Evolutionary conservation across 2,113 vertebrate species (phyloP).

Genomic region (Megaceryle maxima): DNA sequence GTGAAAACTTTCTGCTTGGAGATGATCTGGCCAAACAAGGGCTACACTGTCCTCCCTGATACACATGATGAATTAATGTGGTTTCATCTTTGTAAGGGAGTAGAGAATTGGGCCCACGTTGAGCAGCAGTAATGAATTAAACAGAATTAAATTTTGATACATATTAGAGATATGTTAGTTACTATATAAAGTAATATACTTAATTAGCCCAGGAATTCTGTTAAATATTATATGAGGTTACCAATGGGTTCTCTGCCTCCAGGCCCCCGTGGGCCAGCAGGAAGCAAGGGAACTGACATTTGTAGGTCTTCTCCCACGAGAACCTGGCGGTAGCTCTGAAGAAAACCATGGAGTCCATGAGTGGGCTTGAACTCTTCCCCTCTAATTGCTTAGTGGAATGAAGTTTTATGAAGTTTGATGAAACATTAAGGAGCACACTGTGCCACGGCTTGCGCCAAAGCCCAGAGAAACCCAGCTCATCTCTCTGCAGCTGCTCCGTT

Average conservation of each 20-base stretch:
- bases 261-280: not conserved
- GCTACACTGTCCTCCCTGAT: not conserved
- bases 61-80: not conserved
- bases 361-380: not conserved
- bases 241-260: not conserved
- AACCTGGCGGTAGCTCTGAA: not conserved
- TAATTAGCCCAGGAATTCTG: conserved; percentile 56
- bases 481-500: not conserved
- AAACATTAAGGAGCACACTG: not conserved
- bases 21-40: not conserved
- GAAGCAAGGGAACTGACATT: conserved; percentile 30
- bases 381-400: not conserved
- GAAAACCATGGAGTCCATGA: not conserved
- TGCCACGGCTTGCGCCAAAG: not conserved
- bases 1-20: not conserved
- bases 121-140: not conserved
- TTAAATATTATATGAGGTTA: conserved; percentile 64
- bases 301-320: not conserved
- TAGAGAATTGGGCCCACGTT: not conserved
- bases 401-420: not conserved
- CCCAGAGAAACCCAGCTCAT: not conserved
- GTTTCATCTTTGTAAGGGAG: not conserved
- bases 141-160: conserved; percentile 46
- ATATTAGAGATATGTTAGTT: not conserved
- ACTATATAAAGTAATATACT: conserved; percentile 53